Conservation (phyloP, 1,140 invertebrate genomes). For the Drosophila albomicans region DNA sequence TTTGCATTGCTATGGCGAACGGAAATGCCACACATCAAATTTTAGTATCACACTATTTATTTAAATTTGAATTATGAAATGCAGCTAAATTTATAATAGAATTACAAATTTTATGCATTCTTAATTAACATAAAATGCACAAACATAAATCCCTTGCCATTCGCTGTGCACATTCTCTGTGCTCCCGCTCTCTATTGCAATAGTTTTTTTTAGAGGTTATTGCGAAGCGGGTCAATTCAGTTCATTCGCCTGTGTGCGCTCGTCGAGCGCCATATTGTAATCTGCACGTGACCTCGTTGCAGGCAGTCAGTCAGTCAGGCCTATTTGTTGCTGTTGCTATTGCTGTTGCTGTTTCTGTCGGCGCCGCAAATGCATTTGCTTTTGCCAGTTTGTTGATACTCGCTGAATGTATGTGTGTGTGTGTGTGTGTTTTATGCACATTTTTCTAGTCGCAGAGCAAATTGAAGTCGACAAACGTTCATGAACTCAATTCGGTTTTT, state of each 20-base stretch:
- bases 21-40: slow-evolving; percentile 33
- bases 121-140: neutral
- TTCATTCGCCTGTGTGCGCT: slow-evolving; percentile 74
- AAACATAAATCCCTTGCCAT: neutral
- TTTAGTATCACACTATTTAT: neutral
- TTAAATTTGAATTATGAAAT: neutral
- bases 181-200: neutral
- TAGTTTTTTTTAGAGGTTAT: slow-evolving; percentile 74
- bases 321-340: slow-evolving; percentile 25
- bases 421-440: slow-evolving; percentile 62
- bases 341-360: slow-evolving; percentile 39
- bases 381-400: slow-evolving; percentile 22
- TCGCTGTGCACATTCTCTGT: neutral
- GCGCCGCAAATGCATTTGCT: slow-evolving; percentile 59
- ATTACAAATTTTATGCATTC: neutral
- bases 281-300: slow-evolving; percentile 81
- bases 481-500: slow-evolving; percentile 82
- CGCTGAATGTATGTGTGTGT: slow-evolving; percentile 20
- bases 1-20: slow-evolving; percentile 50
- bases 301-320: slow-evolving; percentile 36
- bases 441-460: slow-evolving; percentile 67
- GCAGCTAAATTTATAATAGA: no score
- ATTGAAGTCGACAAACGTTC: slow-evolving; percentile 84
- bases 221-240: slow-evolving; percentile 81
- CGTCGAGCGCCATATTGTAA: slow-evolving; percentile 70